These are phyloP conservation scores for Sesamia nonagrioides DNA, from an alignment of 1,140 invertebrate species.

Conservation along the genomic window DNA sequence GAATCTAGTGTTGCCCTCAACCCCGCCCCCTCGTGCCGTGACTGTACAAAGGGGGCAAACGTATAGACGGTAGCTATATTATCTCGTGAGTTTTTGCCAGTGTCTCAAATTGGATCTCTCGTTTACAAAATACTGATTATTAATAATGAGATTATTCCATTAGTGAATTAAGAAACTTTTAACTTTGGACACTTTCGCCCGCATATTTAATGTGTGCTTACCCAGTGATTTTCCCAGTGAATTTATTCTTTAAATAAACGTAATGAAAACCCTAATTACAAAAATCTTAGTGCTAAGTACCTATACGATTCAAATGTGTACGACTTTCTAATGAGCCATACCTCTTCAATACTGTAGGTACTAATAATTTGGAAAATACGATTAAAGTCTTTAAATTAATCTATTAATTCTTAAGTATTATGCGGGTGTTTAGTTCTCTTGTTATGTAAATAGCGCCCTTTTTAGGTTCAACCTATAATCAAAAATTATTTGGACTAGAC, in stretches of 20 bases:
- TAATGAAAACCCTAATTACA: neutral
- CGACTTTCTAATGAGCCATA: neutral
- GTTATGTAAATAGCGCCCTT: conserved; percentile 48
- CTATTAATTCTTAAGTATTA: conserved; percentile 50
- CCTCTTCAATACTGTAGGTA: neutral
- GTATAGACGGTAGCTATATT: conserved; percentile 35
- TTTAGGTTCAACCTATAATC: conserved; percentile 54
- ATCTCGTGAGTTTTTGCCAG: conserved; percentile 66
- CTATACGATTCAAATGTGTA: conserved; percentile 9
- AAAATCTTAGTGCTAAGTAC: conserved; percentile 9
- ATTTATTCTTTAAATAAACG: neutral
- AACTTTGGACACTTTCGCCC: conserved; percentile 45
- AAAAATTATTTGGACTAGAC: conserved; percentile 45
- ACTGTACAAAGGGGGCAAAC: neutral
- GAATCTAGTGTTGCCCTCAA: conserved; percentile 38
- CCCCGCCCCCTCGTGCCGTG: conserved; percentile 13
- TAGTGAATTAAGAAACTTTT: conserved; percentile 81
- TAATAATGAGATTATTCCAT: conserved; percentile 86
- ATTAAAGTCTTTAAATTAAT: conserved; percentile 30
- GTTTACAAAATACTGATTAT: conserved; percentile 71
- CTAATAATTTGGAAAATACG: conserved; percentile 5
- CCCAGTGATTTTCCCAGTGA: conserved; percentile 34
- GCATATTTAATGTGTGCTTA: conserved; percentile 33
- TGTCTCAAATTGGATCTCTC: conserved; percentile 83
- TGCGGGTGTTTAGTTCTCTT: conserved; percentile 49